Percentiles rank a stretch among this genome's conserved stretches.
phyloP scores from a whole-genome alignment of 2,113 vertebrate species.

The Meriones unguiculatus region DNA sequence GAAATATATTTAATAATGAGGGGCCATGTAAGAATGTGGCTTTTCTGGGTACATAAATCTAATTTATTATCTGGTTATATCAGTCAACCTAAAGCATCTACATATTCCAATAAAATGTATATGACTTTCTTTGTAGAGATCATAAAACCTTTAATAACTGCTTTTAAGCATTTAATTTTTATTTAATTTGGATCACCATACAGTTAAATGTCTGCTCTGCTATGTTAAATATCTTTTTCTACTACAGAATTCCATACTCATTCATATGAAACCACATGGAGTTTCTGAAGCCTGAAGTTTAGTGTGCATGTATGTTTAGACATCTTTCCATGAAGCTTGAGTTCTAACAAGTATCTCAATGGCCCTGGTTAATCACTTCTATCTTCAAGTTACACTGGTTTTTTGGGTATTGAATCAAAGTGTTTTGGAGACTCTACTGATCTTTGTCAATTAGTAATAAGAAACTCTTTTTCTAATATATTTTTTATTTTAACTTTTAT shows the following conservation, averaged over 20 bases:
- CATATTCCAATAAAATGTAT: constrained; percentile 65
- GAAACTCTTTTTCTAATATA: neutral
- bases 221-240: constrained; percentile 49
- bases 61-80: constrained; percentile 71
- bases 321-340: neutral
- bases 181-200: constrained; percentile 68
- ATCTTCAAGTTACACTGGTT: neutral
- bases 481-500: too few relatives aligned
- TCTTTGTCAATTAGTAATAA: constrained; percentile 42
- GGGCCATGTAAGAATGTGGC: neutral
- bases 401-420: constrained; percentile 11
- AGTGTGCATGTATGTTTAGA: neutral
- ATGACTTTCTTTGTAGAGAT: constrained; percentile 51
- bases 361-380: neutral
- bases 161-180: constrained; percentile 71
- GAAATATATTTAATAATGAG: constrained; percentile 24
- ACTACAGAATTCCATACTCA: neutral
- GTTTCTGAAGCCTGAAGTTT: neutral
- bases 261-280: neutral
- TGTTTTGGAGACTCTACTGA: neutral
- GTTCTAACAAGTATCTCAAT: constrained; percentile 28
- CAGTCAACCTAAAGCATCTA: constrained; percentile 54
- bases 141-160: constrained; percentile 60
- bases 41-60: constrained; percentile 44
- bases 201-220: constrained; percentile 51